Base-by-base conservation (phyloP, 1,140 invertebrate genomes). In the Drosophila ogumai region DNA sequence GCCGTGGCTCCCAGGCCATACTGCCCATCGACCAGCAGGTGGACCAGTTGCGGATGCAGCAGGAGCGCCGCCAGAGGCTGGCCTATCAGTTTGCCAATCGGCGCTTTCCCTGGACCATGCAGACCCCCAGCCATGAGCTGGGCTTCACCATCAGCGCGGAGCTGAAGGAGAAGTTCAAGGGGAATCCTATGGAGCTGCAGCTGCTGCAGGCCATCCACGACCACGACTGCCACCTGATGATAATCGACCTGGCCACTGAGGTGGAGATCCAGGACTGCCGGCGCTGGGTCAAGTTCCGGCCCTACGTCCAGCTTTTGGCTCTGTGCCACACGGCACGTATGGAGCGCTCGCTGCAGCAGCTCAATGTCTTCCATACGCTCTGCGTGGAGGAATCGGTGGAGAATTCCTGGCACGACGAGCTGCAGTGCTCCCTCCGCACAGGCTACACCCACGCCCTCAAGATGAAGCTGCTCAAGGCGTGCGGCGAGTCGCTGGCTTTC, bases 61-160 rank as follows among this genome's bases (percentile, higher is more conserved):
- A 71, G 2, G 59, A 82, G 9, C 58, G 54, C 0, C 76, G 84
- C 1, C 74, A 91, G 52, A 77, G 61, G n/a, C 34, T 92, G 56
- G 91, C 90, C 3, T 77, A 79, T 40, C 55, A 66, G 41, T 91
- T 91, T 43, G 79, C 77, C 56, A 88, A 92, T 38, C 81, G 91
- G 1, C 57, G 25, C 0, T 81, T 67, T 57, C 91, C 91, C 3
- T 91, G 91, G 90, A 88, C 81, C 40, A 91, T 91, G 87, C 66
- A 88, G 50, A 76, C 59, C 2, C 79, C 81, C 5, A 46, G 50
- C 8, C 68, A 84, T n/a, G 77, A 86, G 34, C 22, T 72, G 19
- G 50, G 60, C 31, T 86, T 88, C 32, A 12, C 32, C 3, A 12
- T 91, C 2, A 86, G 68, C 2, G 15, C 22, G 5, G 63, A 81